Base-by-base conservation (phyloP, 1,140 invertebrate species). In the Anoplolepis gracilipes region DNA sequence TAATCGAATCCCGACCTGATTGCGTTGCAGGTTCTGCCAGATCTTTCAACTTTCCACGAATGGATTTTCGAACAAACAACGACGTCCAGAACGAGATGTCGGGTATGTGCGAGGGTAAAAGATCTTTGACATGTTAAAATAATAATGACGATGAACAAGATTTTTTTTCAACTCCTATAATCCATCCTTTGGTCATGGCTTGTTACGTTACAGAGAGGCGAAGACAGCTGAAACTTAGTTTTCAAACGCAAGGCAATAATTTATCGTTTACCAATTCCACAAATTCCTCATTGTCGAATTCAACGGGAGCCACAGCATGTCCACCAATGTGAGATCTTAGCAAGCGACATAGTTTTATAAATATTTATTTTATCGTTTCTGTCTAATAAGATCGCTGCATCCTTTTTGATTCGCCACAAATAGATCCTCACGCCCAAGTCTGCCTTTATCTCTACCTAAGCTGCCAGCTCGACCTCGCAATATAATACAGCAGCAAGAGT, bases 381-480 rank as follows among this genome's bases (percentile, higher is more conserved):
- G 10, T 46, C 25, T 69, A 49, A 76, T 55, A 62, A 61, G 62
- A 33, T 53, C 85, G 8, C 46, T 19, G 3, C 5, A 49, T 49
- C 64, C 67, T 39, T 69, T 81, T 59, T 30, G 84, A 53, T 70
- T 39, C 49, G 28, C 16, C n/a, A 85, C 11, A 85, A 49, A 53
- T 65, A 95, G 93, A 91, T 87, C 90, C 90, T 90, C 91, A 87
- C 94, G 94, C 89, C 94, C 94, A 90, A 94, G 91, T 90, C 93
- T 94, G 91, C 94, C 94, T 93, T 93, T 94, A 92, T 76, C 93
- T 89, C 87, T 95, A 89, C 91, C 93, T 39, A 95, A 95, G 84
- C 91, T 95, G 89, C 93, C 94, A 90, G 90, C 91, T 77, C 94
- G 92, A 93, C 90, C 93, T 65, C 90, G 92, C 76, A 85, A 90